These are phyloP conservation scores for Leucoraja ocellata DNA, from an alignment of 2,797 vertebrate species.

Conservation along the genomic window DNA sequence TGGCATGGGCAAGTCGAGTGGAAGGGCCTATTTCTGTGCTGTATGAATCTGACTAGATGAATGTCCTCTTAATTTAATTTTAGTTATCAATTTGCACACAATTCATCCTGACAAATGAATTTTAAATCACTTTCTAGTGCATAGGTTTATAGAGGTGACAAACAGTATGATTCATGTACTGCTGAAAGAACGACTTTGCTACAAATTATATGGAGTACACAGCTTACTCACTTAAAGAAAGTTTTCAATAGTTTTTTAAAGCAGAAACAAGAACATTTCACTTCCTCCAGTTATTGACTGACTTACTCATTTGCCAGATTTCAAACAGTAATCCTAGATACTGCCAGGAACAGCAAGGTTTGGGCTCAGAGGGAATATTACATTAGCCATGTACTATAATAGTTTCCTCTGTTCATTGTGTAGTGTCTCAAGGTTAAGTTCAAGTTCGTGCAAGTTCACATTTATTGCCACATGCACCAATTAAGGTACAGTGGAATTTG, in stretches of 20 bases:
- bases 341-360: neutral
- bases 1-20: too few relatives aligned
- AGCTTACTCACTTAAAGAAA: neutral
- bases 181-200: neutral
- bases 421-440: neutral
- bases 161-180: conserved; percentile 4
- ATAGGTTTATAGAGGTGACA: conserved; percentile 11
- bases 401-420: neutral
- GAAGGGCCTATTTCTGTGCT: too few relatives aligned
- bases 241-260: neutral
- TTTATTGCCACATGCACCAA: too few relatives aligned
- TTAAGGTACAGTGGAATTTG: too few relatives aligned
- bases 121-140: neutral
- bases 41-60: neutral
- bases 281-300: conserved; percentile 12
- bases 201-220: neutral
- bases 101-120: conserved; percentile 1
- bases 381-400: neutral
- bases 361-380: neutral
- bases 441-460: too few relatives aligned
- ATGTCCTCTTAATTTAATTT: neutral
- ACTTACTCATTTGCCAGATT: neutral
- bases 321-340: neutral
- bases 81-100: neutral
- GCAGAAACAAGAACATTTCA: neutral